Base-by-base conservation (phyloP, 2,797 vertebrate species). In the Sebastes diploproa region DNA sequence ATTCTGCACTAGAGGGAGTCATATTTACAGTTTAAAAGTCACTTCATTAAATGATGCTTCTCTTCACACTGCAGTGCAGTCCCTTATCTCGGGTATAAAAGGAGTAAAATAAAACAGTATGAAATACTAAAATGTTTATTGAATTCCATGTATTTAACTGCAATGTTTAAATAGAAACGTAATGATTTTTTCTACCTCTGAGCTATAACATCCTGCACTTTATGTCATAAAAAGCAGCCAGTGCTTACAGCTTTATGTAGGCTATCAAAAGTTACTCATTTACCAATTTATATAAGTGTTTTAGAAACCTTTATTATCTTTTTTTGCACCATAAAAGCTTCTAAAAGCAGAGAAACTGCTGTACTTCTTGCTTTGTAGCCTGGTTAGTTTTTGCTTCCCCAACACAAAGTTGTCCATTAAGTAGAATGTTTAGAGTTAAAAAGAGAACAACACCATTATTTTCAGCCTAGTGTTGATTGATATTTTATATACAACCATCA, bases 1-100 rank as follows among this genome's bases (percentile, higher is more conserved):
- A 11, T 13, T 42, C 4, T 78, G 20, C 86, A 77, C 69, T 23
- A 88, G 89, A 72, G 76, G 86, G 89, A 25, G 78, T 14, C 23
- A 52, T 29, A 30, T 42, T 13, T 71, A 14, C 12, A 82, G 29
- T 68, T 72, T 29, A 25, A 32, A 61, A 69, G 42, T 5, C 5
- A 32, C 12, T 23, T 55, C 1, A n/a, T 13, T 2, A 1, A 10
- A 11, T 30, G 42, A 34, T 22, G 7, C 59, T 22, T 16, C 16
- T 50, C 22, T 22, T 5, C 4, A 22, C 13, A 27, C 22, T 55
- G 13, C 3, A 18, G 23, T 29, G 30, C 11, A 52, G 27, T 16
- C 6, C 4, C 2, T 23, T 10, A 46, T 25, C 34, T 50, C 12
- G 4, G 14, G 7, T 63, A 20, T 14, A 56, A 34, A 72, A 9